phyloP scores from a whole-genome alignment of 2,113 vertebrate genomes.

The Microtus montanus region DNA sequence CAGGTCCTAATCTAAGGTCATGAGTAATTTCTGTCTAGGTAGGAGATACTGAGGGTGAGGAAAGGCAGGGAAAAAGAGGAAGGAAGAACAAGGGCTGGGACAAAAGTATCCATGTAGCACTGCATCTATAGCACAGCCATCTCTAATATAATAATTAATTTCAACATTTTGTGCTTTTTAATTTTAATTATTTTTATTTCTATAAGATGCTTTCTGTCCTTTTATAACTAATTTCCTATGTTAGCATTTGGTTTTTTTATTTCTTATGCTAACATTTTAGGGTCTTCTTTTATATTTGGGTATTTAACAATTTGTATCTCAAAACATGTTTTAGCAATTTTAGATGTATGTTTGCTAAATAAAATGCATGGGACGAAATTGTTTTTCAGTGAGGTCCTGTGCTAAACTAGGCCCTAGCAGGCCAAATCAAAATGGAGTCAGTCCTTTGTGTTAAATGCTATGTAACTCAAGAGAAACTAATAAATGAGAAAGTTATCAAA shows the following conservation, averaged over 20 bases:
- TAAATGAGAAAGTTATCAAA: neutral
- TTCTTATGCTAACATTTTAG: neutral
- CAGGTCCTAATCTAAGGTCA: no score
- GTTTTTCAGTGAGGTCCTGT: neutral
- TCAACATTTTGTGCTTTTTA: neutral
- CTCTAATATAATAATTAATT: neutral
- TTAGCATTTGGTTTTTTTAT: neutral
- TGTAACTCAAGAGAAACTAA: neutral
- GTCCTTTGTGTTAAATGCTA: neutral
- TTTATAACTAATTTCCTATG: neutral
- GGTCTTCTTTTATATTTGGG: neutral
- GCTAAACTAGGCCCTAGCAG: neutral
- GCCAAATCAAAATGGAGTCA: neutral
- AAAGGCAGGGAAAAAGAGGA: neutral
- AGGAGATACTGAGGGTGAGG: neutral
- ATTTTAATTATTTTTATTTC: neutral
- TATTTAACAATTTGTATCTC: neutral
- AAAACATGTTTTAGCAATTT: neutral
- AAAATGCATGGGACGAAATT: neutral
- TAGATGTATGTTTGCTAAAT: neutral
- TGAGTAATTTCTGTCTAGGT: neutral
- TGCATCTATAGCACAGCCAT: neutral
- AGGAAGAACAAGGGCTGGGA: neutral
- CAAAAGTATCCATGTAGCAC: neutral
- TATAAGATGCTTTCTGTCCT: neutral